These are phyloP conservation scores for Octomys mimax DNA, from an alignment of 2,797 vertebrate genomes.

Conservation along the genomic window DNA sequence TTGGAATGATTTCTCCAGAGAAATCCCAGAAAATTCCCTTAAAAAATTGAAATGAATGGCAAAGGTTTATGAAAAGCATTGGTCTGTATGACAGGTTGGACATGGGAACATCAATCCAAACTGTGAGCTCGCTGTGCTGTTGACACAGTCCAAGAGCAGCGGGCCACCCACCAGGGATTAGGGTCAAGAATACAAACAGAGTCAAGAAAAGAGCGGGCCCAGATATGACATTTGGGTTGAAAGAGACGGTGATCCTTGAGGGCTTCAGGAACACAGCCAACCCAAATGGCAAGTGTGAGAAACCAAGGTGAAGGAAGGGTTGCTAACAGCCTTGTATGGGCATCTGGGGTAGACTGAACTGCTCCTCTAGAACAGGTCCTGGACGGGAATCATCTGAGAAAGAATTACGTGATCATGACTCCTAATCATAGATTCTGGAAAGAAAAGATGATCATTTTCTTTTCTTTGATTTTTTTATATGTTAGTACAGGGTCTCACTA, in stretches of 20 bases:
- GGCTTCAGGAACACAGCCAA: neutral
- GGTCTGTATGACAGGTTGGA: neutral
- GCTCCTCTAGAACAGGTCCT: neutral
- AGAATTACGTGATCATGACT: neutral
- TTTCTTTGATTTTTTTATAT: no score
- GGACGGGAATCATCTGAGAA: neutral
- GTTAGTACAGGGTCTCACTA: no score
- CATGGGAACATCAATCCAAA: neutral
- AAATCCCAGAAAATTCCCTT: neutral
- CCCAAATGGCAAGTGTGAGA: neutral
- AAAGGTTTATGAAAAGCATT: neutral
- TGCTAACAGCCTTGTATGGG: neutral
- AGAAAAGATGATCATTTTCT: neutral
- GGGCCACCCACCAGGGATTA: neutral
- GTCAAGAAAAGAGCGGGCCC: neutral
- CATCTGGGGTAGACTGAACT: neutral
- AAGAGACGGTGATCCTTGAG: neutral
- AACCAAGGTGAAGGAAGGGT: neutral
- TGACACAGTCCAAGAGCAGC: neutral
- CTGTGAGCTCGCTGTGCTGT: neutral
- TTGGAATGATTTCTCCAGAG: neutral
- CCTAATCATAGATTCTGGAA: neutral
- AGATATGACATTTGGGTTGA: neutral
- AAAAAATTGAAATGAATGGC: neutral
- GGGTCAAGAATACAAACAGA: neutral